Base-by-base conservation (phyloP, 2,888 invertebrate genomes). In the Ophion costatus region DNA sequence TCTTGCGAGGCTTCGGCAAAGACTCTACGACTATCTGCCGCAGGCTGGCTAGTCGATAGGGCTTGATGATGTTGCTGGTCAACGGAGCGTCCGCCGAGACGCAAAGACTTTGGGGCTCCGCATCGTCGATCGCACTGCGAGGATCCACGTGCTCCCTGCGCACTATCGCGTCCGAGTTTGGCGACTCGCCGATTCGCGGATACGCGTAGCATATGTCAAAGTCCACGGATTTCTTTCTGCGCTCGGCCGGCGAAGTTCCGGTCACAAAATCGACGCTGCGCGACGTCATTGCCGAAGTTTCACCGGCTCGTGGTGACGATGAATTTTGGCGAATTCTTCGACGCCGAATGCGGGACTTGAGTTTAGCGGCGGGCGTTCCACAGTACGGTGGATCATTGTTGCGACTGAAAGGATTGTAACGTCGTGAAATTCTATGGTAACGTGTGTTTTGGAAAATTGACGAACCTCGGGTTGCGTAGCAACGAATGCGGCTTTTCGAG, bases 1-100 rank as follows among this genome's bases (percentile, higher is more conserved):
- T 93, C 0, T 90, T 90, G n/a, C 83, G 79, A 2, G 85, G 80
- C 11, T 88, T 84, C 20, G 84, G 85, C 5, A 64, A 81, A 0
- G 82, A 74, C 63, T 90, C 88, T 0, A 88, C 88, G 2, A 90
- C 88, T 4, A 89, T 86, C 10, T 85, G 85, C 56, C 77, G 87
- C 17, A 86, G 80, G 10, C 84, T 77, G 63, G 87, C 87, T 5
- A 91, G 51, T 20, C 88, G 87, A 82, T 90, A 89, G 1, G 91
- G 91, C 73, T 93, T 93, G 0, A 90, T 82, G 0, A 92, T 82
- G 33, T 85, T 90, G 10, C 87, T 86, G 10, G 91, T 91, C 20
- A 93, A 83, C 3, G 91, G 92, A 73, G 87, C 89, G 10, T 90
- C 87, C 1, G 90, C 86, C 14, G 87, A 79, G 1, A 88, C 87